These are phyloP conservation scores for Otocyon megalotis DNA, from an alignment of 2,113 vertebrate genomes.

Conservation along the genomic window DNA sequence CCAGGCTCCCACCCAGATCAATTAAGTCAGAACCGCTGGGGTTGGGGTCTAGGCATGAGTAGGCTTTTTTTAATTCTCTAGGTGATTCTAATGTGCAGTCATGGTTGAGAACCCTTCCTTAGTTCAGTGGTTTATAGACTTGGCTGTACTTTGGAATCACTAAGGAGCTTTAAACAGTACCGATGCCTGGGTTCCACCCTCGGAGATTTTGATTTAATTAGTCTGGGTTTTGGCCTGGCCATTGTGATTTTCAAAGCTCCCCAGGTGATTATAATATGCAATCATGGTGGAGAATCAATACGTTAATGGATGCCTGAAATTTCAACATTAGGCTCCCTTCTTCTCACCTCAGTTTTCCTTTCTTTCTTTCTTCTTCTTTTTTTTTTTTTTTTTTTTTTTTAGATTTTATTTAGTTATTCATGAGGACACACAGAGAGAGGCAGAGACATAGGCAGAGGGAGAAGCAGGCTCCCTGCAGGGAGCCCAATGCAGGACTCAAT, in stretches of 20 bases:
- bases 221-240: not conserved
- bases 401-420: too few relatives aligned
- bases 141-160: not conserved
- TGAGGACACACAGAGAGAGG: too few relatives aligned
- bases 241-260: not conserved
- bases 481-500: too few relatives aligned
- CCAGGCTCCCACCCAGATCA: not conserved
- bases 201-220: slow-evolving; percentile 32
- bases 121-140: not conserved
- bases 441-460: too few relatives aligned
- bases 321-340: not conserved
- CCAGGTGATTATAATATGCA: not conserved
- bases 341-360: not conserved
- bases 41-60: not conserved
- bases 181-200: not conserved
- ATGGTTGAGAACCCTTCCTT: not conserved
- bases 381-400: too few relatives aligned
- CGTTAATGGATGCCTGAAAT: not conserved
- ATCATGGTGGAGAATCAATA: not conserved
- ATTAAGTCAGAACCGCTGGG: slow-evolving; percentile 18
- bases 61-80: not conserved
- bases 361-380: too few relatives aligned
- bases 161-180: slow-evolving; percentile 38
- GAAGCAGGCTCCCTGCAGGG: too few relatives aligned
- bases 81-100: not conserved